Base-by-base conservation (phyloP, 2,888 invertebrate species). In the Diaphora mendica region DNA sequence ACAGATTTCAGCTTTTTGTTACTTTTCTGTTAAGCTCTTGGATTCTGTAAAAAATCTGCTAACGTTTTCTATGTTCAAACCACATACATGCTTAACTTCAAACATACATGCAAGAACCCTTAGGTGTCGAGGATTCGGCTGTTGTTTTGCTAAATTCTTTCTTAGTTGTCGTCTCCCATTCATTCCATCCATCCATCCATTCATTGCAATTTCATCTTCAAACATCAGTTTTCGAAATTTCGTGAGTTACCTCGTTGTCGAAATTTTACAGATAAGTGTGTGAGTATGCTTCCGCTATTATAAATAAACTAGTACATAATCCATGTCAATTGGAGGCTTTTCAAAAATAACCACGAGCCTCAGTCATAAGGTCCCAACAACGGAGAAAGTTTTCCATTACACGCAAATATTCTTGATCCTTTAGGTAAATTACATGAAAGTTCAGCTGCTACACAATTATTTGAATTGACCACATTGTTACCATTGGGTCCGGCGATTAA, bases 401-500 rank as follows among this genome's bases (percentile, higher is more conserved):
- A 44, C 42, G 26, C 44, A 20, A 66, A 44, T 66, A 26, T 8
- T 65, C 23, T 42, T 42, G 42, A 13, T n/a, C 8, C 26, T 66
- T 66, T 39, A 66, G 44, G 44, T 67, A 67, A 67, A 67, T 23
- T 13, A 48, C 23, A 44, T 67, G 0, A 7, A 30, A 26, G 30
- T 30, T 62, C 17, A 62, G 17, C 30, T 30, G 15, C 39, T 39
- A 39, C 68, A 51, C 70, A 79, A 75, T 76, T 75, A 78, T 68
- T 78, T 72, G 73, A 77, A 77, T 72, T 26, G 67, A 65, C 35
- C 71, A 44, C 72, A 79, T 75, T 74, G 55, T 42, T 35, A 55
- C n/a, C 39, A 59, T 70, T 59, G 59, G 51, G 55, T 48, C 48
- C 30, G 35, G 55, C 44, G 73, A 71, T 75, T 79, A 73, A 75